Evolutionary conservation across 2,888 invertebrate species (phyloP).

Genomic region (Lasioglossum oenotherae): DNA sequence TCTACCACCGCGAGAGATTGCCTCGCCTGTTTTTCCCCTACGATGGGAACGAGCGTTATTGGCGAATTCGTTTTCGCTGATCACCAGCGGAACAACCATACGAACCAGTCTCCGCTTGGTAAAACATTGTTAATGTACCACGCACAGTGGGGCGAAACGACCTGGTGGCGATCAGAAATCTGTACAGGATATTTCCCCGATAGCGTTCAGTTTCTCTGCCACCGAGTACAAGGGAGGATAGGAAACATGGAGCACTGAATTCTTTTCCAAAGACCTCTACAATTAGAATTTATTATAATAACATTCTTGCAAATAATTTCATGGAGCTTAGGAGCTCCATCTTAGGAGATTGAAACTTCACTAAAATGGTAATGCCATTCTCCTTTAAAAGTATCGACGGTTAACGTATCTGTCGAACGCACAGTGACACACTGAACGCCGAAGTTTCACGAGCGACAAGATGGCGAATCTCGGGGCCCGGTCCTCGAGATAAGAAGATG

Average conservation of each 20-base stretch:
- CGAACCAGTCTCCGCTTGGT: not conserved
- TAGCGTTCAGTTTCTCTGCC: not conserved
- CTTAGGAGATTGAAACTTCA: not conserved
- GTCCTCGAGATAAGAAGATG: conserved; percentile 1
- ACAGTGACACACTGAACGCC: not conserved
- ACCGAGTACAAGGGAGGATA: not conserved
- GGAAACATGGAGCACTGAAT: not conserved
- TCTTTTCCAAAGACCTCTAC: too few species aligned
- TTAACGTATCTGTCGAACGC: not conserved
- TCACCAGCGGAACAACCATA: not conserved
- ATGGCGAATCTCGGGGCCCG: not conserved
- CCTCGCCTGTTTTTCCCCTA: not conserved
- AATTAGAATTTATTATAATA: not conserved
- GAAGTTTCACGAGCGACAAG: not conserved
- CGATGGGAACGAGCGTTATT: not conserved
- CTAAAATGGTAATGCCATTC: rapidly evolving
- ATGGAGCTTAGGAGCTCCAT: too few species aligned
- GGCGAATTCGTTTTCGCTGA: not conserved
- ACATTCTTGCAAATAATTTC: not conserved
- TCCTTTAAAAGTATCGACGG: not conserved
- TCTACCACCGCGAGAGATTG: conserved; percentile 17
- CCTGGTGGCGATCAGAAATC: not conserved
- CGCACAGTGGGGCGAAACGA: not conserved
- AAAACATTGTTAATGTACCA: not conserved
- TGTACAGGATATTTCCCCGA: not conserved